A percentile compares a stretch with the other conserved stretches of the same genome.
Conservation (phyloP, 2,113 vertebrate species). For the Chunga burmeisteri region DNA sequence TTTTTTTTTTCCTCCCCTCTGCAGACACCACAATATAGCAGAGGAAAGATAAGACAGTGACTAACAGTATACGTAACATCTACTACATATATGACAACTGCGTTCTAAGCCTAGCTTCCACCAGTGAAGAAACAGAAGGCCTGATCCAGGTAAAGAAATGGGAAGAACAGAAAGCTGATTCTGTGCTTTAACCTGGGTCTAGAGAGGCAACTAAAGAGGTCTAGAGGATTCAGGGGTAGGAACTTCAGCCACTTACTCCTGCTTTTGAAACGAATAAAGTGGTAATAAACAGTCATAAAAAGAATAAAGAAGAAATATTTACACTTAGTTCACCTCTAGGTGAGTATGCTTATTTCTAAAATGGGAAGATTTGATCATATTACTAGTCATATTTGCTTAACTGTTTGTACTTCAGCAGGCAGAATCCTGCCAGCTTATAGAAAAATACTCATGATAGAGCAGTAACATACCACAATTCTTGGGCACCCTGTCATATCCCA, state of each 20-base stretch:
- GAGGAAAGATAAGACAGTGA: background rate
- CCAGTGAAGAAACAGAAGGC: background rate
- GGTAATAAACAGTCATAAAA: background rate
- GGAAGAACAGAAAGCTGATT: background rate
- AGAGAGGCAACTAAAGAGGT: background rate
- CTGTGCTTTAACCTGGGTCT: background rate
- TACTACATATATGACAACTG: background rate
- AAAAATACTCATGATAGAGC: accelerated
- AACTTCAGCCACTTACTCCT: background rate
- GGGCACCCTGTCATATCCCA: accelerated
- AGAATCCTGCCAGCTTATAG: background rate
- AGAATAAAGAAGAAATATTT: background rate
- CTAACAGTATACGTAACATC: background rate
- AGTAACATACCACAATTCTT: background rate
- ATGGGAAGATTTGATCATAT: background rate
- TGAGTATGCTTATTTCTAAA: background rate
- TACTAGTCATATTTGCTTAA: background rate
- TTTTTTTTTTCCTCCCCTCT: too few relatives aligned
- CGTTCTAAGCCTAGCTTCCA: background rate
- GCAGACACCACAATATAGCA: background rate
- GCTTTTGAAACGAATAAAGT: background rate
- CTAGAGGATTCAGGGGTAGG: background rate
- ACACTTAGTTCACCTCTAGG: background rate
- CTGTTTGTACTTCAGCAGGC: background rate
- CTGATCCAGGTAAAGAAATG: background rate